Percentiles rank a stretch among this genome's conserved stretches.
These are phyloP conservation scores for Cantharis nigra DNA, from an alignment of 2,888 invertebrate genomes.

Conservation along the genomic window DNA sequence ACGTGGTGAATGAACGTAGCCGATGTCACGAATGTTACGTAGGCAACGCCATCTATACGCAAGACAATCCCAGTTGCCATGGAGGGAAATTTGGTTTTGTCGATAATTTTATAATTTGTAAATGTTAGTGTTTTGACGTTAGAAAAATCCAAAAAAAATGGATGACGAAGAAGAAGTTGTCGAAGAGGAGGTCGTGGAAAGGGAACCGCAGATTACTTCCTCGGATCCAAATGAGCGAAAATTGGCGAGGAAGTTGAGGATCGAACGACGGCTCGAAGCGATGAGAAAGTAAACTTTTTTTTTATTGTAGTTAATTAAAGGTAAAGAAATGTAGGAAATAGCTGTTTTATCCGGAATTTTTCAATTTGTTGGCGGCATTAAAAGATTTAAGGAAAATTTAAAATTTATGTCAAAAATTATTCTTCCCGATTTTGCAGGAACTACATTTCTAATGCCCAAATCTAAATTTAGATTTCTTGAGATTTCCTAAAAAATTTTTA, in stretches of 20 bases:
- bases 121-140: background rate
- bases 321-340: no score
- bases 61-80: conserved; percentile 30
- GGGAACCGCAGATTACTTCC: conserved; percentile 66
- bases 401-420: no score
- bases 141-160: conserved; percentile 8
- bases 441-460: no score
- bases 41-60: conserved; percentile 9
- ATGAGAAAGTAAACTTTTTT: conserved; percentile 56
- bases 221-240: conserved; percentile 71
- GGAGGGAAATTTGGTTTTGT: conserved; percentile 43
- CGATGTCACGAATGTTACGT: background rate
- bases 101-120: conserved; percentile 30
- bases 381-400: no score
- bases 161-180: conserved; percentile 10
- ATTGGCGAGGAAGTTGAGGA: conserved; percentile 69
- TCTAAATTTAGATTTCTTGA: no score
- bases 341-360: no score
- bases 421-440: no score
- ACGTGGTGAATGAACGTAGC: background rate
- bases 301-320: background rate
- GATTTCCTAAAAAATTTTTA: no score
- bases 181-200: conserved; percentile 57
- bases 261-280: conserved; percentile 67
- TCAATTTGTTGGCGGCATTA: no score